Percentiles rank a stretch among this genome's conserved stretches.
These are phyloP conservation scores for Philopotamus ludificatus DNA, from an alignment of 1,140 invertebrate species.

Conservation along the genomic window DNA sequence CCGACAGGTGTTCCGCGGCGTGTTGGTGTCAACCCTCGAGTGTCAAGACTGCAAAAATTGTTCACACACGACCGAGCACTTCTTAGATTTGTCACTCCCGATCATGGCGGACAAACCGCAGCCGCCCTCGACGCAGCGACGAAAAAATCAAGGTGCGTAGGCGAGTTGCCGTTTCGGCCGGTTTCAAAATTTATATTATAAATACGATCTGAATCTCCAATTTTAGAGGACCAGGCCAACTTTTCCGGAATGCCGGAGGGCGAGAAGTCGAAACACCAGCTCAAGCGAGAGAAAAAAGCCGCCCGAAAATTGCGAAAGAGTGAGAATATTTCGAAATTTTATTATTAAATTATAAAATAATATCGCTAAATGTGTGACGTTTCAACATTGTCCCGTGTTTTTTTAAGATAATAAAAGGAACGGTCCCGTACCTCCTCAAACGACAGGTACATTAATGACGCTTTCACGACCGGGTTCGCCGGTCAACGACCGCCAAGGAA, in stretches of 20 bases:
- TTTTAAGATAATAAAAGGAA: too few relatives aligned
- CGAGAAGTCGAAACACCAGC: conserved; percentile 65
- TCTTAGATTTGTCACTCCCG: conserved; percentile 91
- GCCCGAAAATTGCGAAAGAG: conserved; percentile 54
- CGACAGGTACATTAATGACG: too few relatives aligned
- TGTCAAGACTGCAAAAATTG: conserved; percentile 86
- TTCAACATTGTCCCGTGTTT: too few relatives aligned
- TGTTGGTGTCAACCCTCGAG: conserved; percentile 83
- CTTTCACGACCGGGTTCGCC: too few relatives aligned
- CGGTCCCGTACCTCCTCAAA: too few relatives aligned
- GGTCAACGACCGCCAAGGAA: too few relatives aligned
- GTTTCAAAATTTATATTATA: background rate
- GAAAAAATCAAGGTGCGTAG: conserved; percentile 51
- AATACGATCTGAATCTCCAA: conserved; percentile 22
- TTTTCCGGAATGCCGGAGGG: conserved; percentile 50
- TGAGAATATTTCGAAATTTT: conserved; percentile 31
- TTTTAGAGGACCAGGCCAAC: conserved; percentile 53
- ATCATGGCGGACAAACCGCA: conserved; percentile 73
- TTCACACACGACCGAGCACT: conserved; percentile 86
- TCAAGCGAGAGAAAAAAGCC: conserved; percentile 66
- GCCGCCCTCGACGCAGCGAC: conserved; percentile 58
- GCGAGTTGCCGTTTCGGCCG: background rate
- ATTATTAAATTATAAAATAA: background rate
- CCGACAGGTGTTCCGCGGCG: conserved; percentile 76
- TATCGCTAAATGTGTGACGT: background rate